Conservation (phyloP, 2,888 invertebrate species). For the Malthinus seriepunctatus region DNA sequence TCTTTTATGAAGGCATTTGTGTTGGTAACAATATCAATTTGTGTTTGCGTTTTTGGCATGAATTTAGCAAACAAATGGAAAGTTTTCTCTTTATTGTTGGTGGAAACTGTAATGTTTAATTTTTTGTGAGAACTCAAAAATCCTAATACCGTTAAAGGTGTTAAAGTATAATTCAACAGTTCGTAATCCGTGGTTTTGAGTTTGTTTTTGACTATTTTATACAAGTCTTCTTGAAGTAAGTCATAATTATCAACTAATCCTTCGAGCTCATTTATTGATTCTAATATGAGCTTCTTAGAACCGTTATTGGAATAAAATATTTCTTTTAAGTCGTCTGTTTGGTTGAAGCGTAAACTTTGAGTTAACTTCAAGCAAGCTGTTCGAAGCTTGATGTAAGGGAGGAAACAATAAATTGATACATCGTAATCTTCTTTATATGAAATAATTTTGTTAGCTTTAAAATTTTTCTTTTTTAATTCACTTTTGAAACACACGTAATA, state of each 20-base stretch:
- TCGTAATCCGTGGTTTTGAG: constrained; percentile 1
- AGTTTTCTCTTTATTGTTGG: constrained; percentile 16
- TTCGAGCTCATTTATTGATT: constrained; percentile 11
- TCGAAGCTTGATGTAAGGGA: background rate
- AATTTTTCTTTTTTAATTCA: background rate
- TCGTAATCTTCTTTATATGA: background rate
- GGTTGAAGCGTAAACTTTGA: background rate
- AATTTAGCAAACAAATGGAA: constrained; percentile 22
- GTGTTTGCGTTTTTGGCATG: background rate
- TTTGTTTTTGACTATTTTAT: constrained; percentile 35
- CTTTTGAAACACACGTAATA: background rate
- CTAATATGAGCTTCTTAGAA: background rate
- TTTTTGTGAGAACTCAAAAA: constrained; percentile 42
- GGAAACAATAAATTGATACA: background rate
- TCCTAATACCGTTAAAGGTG: constrained; percentile 33
- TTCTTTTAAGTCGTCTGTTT: background rate
- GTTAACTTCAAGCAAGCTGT: background rate
- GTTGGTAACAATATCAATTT: background rate
- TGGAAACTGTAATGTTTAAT: constrained; percentile 30
- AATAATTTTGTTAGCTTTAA: constrained; percentile 13
- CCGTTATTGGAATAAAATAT: no score
- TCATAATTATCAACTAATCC: constrained; percentile 12
- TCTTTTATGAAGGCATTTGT: background rate
- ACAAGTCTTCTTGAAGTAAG: constrained; percentile 37
- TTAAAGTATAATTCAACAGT: constrained; percentile 10